phyloP scores from a whole-genome alignment of 2,888 invertebrate genomes.

The Dynastes maya region DNA sequence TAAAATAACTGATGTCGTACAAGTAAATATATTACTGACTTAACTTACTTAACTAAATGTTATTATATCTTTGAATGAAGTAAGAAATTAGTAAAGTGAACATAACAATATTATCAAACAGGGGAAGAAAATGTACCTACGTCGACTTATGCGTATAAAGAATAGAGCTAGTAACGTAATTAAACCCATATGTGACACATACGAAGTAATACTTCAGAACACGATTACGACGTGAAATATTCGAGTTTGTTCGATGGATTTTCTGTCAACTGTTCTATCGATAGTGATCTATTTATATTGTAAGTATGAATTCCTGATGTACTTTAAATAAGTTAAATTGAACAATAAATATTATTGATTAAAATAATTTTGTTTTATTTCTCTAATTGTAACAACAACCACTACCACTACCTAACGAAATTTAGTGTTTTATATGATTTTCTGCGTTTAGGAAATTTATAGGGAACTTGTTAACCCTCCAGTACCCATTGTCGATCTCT shows the following conservation, averaged over 20 bases:
- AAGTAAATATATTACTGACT: constrained; percentile 13
- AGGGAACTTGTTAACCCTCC: too few relatives aligned
- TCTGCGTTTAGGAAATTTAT: too few relatives aligned
- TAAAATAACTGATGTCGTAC: constrained; percentile 20
- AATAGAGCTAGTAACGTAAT: constrained; percentile 21
- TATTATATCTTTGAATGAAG: constrained; percentile 19
- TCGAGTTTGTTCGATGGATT: not conserved
- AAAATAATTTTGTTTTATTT: constrained; percentile 22
- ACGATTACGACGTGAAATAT: not conserved
- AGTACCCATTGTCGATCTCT: too few relatives aligned
- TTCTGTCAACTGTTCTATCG: constrained; percentile 10
- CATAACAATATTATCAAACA: constrained; percentile 41
- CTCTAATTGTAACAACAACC: too few relatives aligned
- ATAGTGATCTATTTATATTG: constrained; percentile 31
- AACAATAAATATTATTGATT: constrained; percentile 40
- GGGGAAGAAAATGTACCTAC: not conserved
- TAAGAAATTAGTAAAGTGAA: constrained; percentile 16
- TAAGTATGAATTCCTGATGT: constrained; percentile 42
- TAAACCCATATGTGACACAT: constrained; percentile 29
- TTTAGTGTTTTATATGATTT: too few relatives aligned
- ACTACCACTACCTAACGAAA: too few relatives aligned
- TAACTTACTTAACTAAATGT: constrained; percentile 16
- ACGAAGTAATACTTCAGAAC: not conserved
- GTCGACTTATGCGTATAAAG: constrained; percentile 8
- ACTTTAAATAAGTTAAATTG: constrained; percentile 40